Evolutionary conservation across 2,113 vertebrate genomes (phyloP).

Genomic region (Solea solea): DNA sequence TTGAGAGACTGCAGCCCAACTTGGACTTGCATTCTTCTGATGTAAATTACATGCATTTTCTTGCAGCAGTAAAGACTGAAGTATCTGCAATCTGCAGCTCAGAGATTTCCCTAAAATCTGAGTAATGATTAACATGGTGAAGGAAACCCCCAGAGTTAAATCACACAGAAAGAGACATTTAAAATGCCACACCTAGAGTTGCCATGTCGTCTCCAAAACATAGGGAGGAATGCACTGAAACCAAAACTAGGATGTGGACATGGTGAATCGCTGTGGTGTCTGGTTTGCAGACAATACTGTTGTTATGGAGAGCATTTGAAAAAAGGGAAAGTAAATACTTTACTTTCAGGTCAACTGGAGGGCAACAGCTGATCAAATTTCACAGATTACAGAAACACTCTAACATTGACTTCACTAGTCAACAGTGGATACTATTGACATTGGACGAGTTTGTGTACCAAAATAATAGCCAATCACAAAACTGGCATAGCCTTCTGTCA

Average conservation of each 20-base stretch:
- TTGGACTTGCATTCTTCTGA: neutral
- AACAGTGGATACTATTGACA: no score
- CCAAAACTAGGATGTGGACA: neutral
- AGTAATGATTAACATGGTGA: constrained; percentile 2
- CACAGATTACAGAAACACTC: neutral
- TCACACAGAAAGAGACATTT: neutral
- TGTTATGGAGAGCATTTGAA: neutral
- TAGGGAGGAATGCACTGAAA: neutral
- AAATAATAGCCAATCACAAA: no score
- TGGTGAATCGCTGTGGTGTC: neutral
- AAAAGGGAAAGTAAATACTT: constrained; percentile 23
- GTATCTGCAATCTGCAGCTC: neutral
- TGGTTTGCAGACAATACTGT: constrained; percentile 2
- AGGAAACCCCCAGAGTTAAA: neutral
- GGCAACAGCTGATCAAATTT: constrained; percentile 43
- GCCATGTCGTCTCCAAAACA: neutral
- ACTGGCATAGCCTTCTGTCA: no score
- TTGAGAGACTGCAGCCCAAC: neutral
- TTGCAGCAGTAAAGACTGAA: constrained; percentile 5
- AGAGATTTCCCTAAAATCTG: neutral
- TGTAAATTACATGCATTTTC: constrained; percentile 16
- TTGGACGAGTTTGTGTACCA: no score
- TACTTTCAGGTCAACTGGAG: constrained; percentile 22
- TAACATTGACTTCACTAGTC: no score
- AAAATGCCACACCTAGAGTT: neutral